Base-by-base conservation (phyloP, 1,140 invertebrate genomes). In the Danaus melanippus region DNA sequence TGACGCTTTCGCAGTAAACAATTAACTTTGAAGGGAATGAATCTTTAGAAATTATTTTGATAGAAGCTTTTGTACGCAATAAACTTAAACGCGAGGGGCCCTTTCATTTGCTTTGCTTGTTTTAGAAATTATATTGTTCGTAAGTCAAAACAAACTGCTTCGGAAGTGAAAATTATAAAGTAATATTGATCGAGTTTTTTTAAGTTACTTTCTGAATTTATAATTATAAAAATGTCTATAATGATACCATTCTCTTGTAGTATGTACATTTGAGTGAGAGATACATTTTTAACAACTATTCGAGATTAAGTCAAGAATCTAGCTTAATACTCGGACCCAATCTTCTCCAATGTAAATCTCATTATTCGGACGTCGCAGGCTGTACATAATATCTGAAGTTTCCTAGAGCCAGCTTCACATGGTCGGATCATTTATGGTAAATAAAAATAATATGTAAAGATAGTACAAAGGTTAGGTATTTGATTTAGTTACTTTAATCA, bases 41-140 rank as follows among this genome's bases (percentile, higher is more conserved):
- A 53, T 58, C 56, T 58, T 58, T 58, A 53, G 46, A 58, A 58
- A 58, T 58, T 52, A 54, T 54, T 54, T 46, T 42, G 53, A 54
- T 46, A 58, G 50, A 51, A 17, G 46, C 56, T 53, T 58, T 51
- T 58, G 45, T 51, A 58, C 56, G 56, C 44, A 57, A 57, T 52
- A 58, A 50, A 58, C 56, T 58, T 58, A 32, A 32, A 32, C 21
- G 21, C 42, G 46, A 45, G 51, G 42, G 47, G 40, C 50, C 43
- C 56, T 50, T 53, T 58, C 53, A 58, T 58, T 53, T 47, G 53
- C 46, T 56, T 56, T 48, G 56, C 51, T 58, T 58, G 51, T 58
- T 58, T 58, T 53, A 48, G 51, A 58, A 58, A 56, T 56, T 56
- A 50, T 56, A 56, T 56, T 56, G 54, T 56, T 56, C 54, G 8